Evolutionary conservation across 2,888 invertebrate genomes (phyloP).

Genomic region (Hydraecia micacea): DNA sequence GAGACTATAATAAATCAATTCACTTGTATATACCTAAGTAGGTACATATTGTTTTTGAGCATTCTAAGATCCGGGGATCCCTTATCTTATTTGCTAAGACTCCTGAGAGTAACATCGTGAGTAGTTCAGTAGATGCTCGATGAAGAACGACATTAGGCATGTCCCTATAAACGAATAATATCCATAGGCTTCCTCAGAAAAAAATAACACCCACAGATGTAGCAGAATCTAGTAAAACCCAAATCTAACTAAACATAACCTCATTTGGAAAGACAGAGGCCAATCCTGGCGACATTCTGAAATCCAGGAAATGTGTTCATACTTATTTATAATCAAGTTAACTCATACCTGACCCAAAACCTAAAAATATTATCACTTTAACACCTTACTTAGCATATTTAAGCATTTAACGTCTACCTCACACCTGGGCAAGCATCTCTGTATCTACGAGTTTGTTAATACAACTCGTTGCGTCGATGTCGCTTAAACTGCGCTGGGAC

Average conservation of each 20-base stretch:
- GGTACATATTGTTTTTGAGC: not conserved
- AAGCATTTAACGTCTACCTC: not conserved
- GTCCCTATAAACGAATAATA: too few species aligned
- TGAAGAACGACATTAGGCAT: not conserved
- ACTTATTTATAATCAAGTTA: too few species aligned
- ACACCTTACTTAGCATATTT: not conserved
- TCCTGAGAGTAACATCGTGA: not conserved
- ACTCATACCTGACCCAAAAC: not conserved
- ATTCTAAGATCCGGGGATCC: not conserved
- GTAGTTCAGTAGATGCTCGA: not conserved
- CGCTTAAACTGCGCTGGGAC: constrained; percentile 2
- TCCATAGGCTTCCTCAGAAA: not conserved
- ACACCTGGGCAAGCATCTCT: constrained; percentile 9
- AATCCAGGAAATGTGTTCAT: not conserved
- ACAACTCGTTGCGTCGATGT: constrained; percentile 30
- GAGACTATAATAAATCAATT: not conserved
- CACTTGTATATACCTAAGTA: not conserved
- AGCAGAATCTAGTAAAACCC: not conserved
- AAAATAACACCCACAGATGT: not conserved
- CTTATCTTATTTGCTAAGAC: not conserved
- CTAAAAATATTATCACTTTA: not conserved
- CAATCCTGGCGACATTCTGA: not conserved
- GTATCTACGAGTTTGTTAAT: constrained; percentile 15
- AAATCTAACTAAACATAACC: too few species aligned
- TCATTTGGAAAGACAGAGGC: not conserved